Evolutionary conservation across 2,888 invertebrate species (phyloP), one percentile per base, ranked within the genome.

Genomic region (Hydraecia micacea): DNA sequence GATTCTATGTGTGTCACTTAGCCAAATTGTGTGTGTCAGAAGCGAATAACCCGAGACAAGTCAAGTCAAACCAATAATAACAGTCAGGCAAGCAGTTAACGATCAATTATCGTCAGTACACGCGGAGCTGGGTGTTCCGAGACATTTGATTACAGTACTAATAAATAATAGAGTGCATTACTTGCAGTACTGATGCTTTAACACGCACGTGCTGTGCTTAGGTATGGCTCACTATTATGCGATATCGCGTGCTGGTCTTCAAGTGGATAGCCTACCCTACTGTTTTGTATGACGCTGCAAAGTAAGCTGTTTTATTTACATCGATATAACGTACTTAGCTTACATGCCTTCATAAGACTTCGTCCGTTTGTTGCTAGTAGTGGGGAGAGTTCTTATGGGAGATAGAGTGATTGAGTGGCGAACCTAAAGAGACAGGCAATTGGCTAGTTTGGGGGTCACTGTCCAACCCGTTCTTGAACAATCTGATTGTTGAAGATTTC

Each of bases 131-230:
- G 39, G 52, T 73, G 71, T 69, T 76, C 60, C 42, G n/a, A 65
- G 42, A 74, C 71, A 74, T 76, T 86, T 79, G 58, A 86, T 76
- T 77, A 75, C 63, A 75, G 67, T 73, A 75, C 67, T 69, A 73
- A 85, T 79, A 79, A 84, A 76, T 85, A 79, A 74, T 86, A 66
- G 72, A 86, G 84, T 80, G 85, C 76, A 85, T 85, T 85, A 86
- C 71, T 85, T 76, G 86, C 76, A 76, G 52, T 74, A 79, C 68
- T 76, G 67, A 69, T 74, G 76, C 55, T 65, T 39, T 70, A 78
- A 67, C 86, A 85, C 79, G 84, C 75, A 72, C 70, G 49, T 52
- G 71, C 58, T 60, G 46, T 46, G 67, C 32, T n/a, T 39, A 32
- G 60, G 62, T 71, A 66, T 70, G 72, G 52, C 28, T 63, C 49